These are phyloP conservation scores for Pollenia griseotomentosa DNA, from an alignment of 2,888 invertebrate species.

Conservation along the genomic window DNA sequence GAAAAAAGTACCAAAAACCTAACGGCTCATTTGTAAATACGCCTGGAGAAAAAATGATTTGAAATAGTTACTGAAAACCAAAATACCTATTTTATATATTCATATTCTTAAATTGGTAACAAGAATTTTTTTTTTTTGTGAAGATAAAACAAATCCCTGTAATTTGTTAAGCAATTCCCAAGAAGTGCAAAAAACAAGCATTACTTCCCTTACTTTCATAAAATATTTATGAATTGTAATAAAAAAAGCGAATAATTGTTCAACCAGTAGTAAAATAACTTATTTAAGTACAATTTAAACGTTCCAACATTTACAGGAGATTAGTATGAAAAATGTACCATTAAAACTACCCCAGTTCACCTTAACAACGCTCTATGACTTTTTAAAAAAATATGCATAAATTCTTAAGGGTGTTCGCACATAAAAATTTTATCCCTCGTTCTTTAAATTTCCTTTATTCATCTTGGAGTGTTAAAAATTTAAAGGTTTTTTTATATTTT, in stretches of 20 bases:
- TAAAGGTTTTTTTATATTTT: slow-evolving; percentile 6
- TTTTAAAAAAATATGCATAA: background rate
- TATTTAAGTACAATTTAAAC: background rate
- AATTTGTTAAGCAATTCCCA: background rate
- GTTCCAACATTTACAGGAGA: too few species aligned
- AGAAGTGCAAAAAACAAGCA: background rate
- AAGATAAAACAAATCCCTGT: background rate
- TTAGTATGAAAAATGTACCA: too few species aligned
- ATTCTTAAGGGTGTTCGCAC: background rate
- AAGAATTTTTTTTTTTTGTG: background rate
- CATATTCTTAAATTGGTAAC: too few species aligned
- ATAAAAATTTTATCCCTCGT: background rate
- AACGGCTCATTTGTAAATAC: too few species aligned
- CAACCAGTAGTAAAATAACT: background rate
- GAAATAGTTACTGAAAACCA: too few species aligned
- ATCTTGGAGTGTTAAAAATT: slow-evolving; percentile 32
- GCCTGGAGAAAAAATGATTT: too few species aligned
- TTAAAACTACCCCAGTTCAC: too few species aligned
- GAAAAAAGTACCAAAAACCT: too few species aligned
- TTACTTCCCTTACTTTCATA: slow-evolving; percentile 30
- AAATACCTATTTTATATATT: too few species aligned
- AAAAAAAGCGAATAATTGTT: background rate
- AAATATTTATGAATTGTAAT: slow-evolving; percentile 36
- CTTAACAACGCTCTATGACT: background rate
- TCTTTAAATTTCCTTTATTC: slow-evolving; percentile 5